Percentiles rank a stretch among this genome's conserved stretches.
phyloP scores from a whole-genome alignment of 1,140 invertebrate genomes.

The Andricus grossulariae region DNA sequence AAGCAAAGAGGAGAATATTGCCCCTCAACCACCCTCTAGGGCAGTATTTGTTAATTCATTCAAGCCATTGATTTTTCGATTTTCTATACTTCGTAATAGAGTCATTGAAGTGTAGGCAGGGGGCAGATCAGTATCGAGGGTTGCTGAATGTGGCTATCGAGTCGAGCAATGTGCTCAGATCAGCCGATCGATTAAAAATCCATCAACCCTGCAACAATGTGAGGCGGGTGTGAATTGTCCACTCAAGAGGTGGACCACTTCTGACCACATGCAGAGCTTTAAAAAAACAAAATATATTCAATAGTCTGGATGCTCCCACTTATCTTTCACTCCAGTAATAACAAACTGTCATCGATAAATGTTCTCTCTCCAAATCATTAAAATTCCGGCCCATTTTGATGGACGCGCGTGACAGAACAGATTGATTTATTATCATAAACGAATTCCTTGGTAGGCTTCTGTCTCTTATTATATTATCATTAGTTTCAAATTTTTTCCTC shows the following conservation, averaged over 20 bases:
- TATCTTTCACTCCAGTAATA: background rate
- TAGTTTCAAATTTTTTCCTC: no score
- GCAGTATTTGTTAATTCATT: conserved; percentile 40
- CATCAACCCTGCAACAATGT: conserved; percentile 36
- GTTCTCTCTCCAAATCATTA: conserved; percentile 22
- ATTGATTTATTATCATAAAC: background rate
- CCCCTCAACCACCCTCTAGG: conserved; percentile 33
- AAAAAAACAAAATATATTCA: conserved; percentile 38
- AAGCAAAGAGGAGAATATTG: conserved; percentile 32
- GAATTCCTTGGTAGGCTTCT: no score
- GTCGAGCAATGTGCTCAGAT: conserved; percentile 43
- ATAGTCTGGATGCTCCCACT: conserved; percentile 31
- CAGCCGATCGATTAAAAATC: conserved; percentile 46
- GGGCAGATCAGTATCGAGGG: conserved; percentile 38
- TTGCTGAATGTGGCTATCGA: conserved; percentile 34
- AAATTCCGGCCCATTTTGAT: background rate
- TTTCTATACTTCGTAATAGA: conserved; percentile 41
- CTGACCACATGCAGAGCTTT: conserved; percentile 22
- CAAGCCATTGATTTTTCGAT: conserved; percentile 39
- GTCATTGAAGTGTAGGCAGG: conserved; percentile 40
- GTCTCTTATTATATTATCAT: no score
- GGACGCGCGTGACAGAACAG: conserved; percentile 12
- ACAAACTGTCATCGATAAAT: background rate
- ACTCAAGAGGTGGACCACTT: no score
- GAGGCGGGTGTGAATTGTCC: conserved; percentile 38